Base-by-base conservation (phyloP, 2,113 vertebrate species). In the Vulpes ferrilata region DNA sequence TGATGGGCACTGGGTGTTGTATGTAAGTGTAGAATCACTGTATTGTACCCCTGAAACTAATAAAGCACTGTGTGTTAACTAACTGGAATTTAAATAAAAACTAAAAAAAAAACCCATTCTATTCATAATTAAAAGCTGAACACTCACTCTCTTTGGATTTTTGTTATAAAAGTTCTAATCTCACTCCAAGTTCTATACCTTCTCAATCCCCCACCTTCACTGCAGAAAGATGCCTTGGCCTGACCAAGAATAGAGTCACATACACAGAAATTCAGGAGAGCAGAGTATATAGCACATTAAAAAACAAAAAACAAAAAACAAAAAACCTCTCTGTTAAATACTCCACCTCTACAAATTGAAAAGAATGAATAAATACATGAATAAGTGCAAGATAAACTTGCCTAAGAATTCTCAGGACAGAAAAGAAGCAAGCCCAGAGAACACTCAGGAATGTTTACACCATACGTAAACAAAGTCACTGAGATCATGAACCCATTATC, bases 361-460 rank as follows among this genome's bases (percentile, higher is more conserved):
- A 55, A 93, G 11, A 79, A 85, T 83, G 30, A 88, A 59, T 88
- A 83, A 87, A 81, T 60, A 92, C 59, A 69, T 80, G 20, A 92
- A 88, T 11, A 89, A 82, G 38, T 83, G 30, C 19, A 87, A 60
- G 60, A 53, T 32, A 55, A 92, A 35, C 5, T 53, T 94, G 59
- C 25, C 59, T n/a, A 83, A 76, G 65, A 81, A 85, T 90, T n/a
- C 62, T 4, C 32, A 27, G 78, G 20, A 59, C 1, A 83, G 7
- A 62, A 91, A 95, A 74, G 51, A 65, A 73, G 48, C 13, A 91
- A 90, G n/a, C 19, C 91, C 69, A 76, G 38, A 69, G 19, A 93
- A 89, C 17, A 69, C 22, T 57, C 27, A 53, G 20, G 20, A 73
- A 84, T 48, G 22, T 25, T 74, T 57, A 73, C 38, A 78, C 3